These are phyloP conservation scores for Aphelenchoides avenae DNA, from an alignment of 1,140 invertebrate species.

Conservation along the genomic window DNA sequence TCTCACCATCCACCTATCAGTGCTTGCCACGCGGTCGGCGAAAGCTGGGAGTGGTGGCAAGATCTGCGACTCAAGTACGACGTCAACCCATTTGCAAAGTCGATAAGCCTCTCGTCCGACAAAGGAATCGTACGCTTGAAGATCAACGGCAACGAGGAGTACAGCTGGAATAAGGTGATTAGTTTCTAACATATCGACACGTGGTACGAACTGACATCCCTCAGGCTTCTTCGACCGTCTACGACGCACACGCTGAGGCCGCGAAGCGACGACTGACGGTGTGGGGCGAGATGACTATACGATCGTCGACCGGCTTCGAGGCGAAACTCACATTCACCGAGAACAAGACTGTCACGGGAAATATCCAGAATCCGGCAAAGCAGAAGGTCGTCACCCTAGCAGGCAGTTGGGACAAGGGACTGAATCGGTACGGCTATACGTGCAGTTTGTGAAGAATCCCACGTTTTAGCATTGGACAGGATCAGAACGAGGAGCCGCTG, in stretches of 20 bases:
- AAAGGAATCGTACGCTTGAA: conserved; percentile 18
- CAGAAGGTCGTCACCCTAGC: neutral
- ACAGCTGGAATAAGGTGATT: conserved; percentile 33
- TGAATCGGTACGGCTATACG: conserved; percentile 23
- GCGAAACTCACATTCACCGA: conserved; percentile 24
- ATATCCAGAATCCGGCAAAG: neutral
- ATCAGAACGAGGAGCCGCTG: conserved; percentile 4
- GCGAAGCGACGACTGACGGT: conserved; percentile 30
- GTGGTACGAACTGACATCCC: neutral
- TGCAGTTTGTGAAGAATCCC: neutral
- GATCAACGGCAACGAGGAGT: conserved; percentile 24
- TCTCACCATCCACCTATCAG: conserved; percentile 92
- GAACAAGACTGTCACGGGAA: conserved; percentile 9
- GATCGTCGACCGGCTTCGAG: conserved; percentile 15
- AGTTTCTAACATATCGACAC: conserved; percentile 8
- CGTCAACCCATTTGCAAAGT: conserved; percentile 63
- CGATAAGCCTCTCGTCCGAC: conserved; percentile 6
- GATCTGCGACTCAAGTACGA: conserved; percentile 96
- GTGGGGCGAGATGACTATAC: conserved; percentile 33
- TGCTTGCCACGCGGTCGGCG: conserved; percentile 79
- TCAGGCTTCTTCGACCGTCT: conserved; percentile 31
- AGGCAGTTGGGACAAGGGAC: conserved; percentile 25
- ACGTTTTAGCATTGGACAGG: neutral
- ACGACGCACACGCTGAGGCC: conserved; percentile 21
- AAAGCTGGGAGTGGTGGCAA: conserved; percentile 85